Conservation (phyloP, 2,113 vertebrate genomes). For the Oceanites oceanicus region DNA sequence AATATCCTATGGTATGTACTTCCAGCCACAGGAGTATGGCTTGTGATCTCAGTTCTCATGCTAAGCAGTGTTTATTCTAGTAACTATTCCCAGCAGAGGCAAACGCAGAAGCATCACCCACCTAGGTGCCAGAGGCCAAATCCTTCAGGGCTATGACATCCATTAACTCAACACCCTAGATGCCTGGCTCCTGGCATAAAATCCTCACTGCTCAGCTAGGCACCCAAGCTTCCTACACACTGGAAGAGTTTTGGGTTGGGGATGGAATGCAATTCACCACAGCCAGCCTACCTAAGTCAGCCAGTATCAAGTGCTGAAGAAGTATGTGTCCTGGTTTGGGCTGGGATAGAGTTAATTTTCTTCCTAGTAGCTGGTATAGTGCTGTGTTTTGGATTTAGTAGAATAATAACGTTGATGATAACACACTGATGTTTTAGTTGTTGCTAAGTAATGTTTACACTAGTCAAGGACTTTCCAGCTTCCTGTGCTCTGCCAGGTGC, state of each 20-base stretch:
- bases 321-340: no score
- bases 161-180: neutral
- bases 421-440: no score
- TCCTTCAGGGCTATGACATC: neutral
- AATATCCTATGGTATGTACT: rapidly evolving
- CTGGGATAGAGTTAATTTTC: no score
- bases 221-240: neutral
- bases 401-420: no score
- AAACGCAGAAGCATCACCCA: neutral
- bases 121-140: neutral
- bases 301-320: neutral
- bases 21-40: neutral
- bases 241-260: neutral
- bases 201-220: neutral
- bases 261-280: rapidly evolving
- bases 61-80: neutral
- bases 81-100: neutral
- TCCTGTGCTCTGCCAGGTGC: no score
- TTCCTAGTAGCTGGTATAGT: no score
- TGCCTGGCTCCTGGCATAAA: neutral
- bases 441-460: no score
- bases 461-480: no score
- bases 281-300: neutral
- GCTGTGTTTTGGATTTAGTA: no score
- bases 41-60: neutral